A percentile compares a stretch with the other conserved stretches of the same genome.
Evolutionary conservation across 2,888 invertebrate genomes (phyloP).

Genomic region (Lordiphosa fenestrarum): DNA sequence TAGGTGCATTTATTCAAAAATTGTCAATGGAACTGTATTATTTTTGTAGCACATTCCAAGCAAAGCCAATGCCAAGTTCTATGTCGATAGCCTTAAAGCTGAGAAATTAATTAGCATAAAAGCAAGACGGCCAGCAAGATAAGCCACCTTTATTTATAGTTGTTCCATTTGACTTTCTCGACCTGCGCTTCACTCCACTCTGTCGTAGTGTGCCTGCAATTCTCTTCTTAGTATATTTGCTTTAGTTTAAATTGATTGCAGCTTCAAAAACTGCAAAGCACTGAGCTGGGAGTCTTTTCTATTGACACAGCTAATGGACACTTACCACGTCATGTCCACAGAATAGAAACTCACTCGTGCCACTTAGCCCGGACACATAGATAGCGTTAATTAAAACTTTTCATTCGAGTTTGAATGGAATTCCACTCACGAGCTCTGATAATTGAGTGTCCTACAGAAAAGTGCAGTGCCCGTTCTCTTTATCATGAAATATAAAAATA

Average conservation of each 20-base stretch:
- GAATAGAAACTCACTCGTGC: not conserved
- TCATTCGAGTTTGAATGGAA: conserved; percentile 22
- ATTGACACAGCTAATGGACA: conserved; percentile 45
- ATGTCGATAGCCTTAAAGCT: no score
- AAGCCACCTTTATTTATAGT: no score
- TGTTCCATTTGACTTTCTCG: no score
- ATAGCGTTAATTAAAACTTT: conserved; percentile 34
- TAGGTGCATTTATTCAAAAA: no score
- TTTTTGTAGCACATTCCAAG: no score
- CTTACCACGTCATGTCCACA: conserved; percentile 7
- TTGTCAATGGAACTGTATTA: no score
- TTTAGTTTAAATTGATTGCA: conserved; percentile 5
- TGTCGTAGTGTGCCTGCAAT: no score
- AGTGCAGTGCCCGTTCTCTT: not conserved
- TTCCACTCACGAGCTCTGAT: not conserved
- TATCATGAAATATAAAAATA: no score
- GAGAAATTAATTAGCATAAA: no score
- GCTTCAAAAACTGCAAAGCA: not conserved
- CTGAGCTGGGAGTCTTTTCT: conserved; percentile 4
- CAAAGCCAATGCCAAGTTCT: no score
- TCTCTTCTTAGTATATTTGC: not conserved
- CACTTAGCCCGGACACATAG: conserved; percentile 3
- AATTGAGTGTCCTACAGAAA: conserved; percentile 6
- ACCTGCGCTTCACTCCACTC: no score
- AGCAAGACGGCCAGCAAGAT: no score